Base-by-base conservation (phyloP, 2,113 vertebrate genomes). In the Embiotoca jacksoni region DNA sequence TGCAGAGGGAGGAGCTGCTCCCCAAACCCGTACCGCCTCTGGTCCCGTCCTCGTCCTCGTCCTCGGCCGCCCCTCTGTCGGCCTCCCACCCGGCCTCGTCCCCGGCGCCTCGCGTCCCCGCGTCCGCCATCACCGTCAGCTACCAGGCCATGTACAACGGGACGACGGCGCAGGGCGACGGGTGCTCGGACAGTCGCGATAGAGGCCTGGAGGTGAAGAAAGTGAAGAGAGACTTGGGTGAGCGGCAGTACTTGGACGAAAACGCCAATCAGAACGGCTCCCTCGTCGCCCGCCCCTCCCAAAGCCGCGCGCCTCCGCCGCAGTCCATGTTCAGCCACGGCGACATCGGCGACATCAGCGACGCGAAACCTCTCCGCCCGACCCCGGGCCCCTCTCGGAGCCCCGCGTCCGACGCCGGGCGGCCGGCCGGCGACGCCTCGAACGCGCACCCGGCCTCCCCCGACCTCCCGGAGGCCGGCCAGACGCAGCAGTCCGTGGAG, bases 161-260 rank as follows among this genome's bases (percentile, higher is more conserved):
- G 15, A 91, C 82, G 0, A 76, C 61, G 2, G 75, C 84, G 81
- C 89, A 15, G 94, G 83, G 58, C 10, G 90, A 93, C 56, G 80
- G 79, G 0, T 84, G 90, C 64, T 83, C 83, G 3, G 93, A 94
- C 77, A 90, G 80, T 65, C 90, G 72, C 1, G 96, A 94, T 47
- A 88, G 91, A 37, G 92, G 90, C 0, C 88, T 94, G 83, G 94
- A 89, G 56, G 95, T 96, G 6, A 97, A 97, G 85, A 97, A 97
- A 69, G 95, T 96, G 1, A 96, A 95, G 7, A 79, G 95, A 54
- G 94, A 96, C 60, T 80, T 93, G 5, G 93, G 81, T 4, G 75
- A 92, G 70, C 66, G 61, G 70, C 78, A 56, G 61, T 87, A 84
- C 60, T 74, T 90, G 60, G 78, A 90, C n/a, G 93, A 89, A 77